Evolutionary conservation across 2,113 vertebrate species (phyloP).

Genomic region (Excalfactoria chinensis): DNA sequence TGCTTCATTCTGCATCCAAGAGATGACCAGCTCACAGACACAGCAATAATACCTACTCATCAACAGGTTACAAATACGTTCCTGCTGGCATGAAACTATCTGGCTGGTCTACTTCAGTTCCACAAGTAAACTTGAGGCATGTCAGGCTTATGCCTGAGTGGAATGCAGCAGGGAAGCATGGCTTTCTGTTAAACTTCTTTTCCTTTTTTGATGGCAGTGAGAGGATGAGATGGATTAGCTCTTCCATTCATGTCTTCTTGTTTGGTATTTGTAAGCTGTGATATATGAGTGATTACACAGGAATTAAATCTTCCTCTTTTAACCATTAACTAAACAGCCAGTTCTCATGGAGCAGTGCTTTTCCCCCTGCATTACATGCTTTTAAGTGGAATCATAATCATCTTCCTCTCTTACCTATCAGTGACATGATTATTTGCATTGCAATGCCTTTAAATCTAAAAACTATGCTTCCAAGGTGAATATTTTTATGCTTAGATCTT

Average conservation of each 20-base stretch:
- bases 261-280: background rate
- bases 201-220: background rate
- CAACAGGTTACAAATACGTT: background rate
- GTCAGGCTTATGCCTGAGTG: background rate
- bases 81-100: background rate
- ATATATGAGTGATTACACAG: background rate
- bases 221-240: background rate
- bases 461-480: background rate
- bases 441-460: background rate
- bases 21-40: background rate
- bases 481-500: background rate
- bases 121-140: background rate
- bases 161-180: background rate
- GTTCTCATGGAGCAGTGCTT: background rate
- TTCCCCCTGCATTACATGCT: background rate
- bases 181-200: background rate
- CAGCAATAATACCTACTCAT: background rate
- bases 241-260: background rate
- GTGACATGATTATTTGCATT: background rate
- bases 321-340: background rate
- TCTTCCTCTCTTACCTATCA: background rate
- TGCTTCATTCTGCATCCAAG: background rate
- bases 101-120: background rate
- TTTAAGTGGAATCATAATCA: background rate
- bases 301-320: background rate